Evolutionary conservation across 2,113 vertebrate genomes (phyloP), one percentile per base, ranked within the genome.

Genomic region (Ageneiosus marmoratus): DNA sequence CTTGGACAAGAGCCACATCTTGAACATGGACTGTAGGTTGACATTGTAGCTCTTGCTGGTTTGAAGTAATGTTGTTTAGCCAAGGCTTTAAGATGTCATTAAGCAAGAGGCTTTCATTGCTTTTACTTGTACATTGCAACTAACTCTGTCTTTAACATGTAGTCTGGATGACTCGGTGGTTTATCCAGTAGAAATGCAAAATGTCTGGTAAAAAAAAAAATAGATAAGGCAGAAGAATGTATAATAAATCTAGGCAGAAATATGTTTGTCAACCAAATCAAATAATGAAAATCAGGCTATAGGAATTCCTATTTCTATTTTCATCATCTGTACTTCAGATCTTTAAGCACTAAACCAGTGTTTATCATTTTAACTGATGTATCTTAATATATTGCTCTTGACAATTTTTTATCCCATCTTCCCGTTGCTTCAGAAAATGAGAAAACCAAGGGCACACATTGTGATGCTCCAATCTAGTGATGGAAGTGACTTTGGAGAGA

Each of bases 181-280:
- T 74, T 41, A 83, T 78, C 75, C 41, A 0, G 9, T 34, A 15
- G 48, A 82, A 85, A 81, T 83, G 77, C 55, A 46, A 79, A 82
- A 83, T 48, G 12, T 58, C 56, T 53, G 10, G 62, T 75, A n/a
- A n/a, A n/a, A 74, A 84, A 22, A 51, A 37, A 24, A 32, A 46
- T 44, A 63, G 55, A 37, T 44, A 69, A 34, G 34, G 56, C 37
- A 73, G 72, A 72, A 44, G 53, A n/a, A 34, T 27, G 72, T 53
- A 41, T 70, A 77, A 58, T 62, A 51, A 62, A 24, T 81, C 72
- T 20, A 20, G 60, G 69, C 13, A 4, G 9, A 69, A 69, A 24
- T 12, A 4, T 4, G 10, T 13, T 69, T 60, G 37, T 73, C 79
- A 53, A 50, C 34, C 32, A 37, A 70, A 32, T 67, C 29, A 37